Conservation (phyloP, 2,888 invertebrate genomes). For the Pecten maximus region DNA sequence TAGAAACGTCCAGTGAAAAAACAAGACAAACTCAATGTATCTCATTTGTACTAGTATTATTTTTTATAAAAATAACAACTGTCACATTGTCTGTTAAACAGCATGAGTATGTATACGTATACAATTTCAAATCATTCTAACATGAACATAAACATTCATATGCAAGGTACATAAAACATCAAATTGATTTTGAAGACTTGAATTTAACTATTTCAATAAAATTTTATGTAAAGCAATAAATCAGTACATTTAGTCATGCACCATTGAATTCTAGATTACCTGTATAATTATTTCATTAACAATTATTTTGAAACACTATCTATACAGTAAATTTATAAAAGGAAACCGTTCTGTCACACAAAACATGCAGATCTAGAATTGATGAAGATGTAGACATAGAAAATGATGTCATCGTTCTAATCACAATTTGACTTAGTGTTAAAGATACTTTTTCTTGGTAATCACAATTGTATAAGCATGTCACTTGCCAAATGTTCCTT, state of each 20-base stretch:
- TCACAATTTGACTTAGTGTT: no score
- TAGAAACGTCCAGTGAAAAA: not conserved
- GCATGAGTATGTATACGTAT: not conserved
- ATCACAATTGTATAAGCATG: no score
- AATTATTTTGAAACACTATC: not conserved
- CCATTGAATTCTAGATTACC: no score
- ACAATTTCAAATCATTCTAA: not conserved
- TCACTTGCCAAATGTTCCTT: no score
- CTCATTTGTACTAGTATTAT: not conserved
- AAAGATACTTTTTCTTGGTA: no score
- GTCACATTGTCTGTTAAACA: not conserved
- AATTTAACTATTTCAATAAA: no score
- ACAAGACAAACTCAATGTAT: not conserved
- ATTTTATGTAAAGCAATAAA: no score
- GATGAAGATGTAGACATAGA: not conserved
- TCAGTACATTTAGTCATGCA: no score
- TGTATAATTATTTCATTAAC: not conserved
- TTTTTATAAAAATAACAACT: not conserved
- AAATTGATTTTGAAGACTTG: no score
- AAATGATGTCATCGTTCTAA: no score
- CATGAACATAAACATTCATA: no score
- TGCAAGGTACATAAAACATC: no score
- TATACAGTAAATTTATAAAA: not conserved
- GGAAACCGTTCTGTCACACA: not conserved
- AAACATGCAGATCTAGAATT: not conserved